Evolutionary conservation across 2,113 vertebrate genomes (phyloP).

Genomic region (Ariopsis seemanni): DNA sequence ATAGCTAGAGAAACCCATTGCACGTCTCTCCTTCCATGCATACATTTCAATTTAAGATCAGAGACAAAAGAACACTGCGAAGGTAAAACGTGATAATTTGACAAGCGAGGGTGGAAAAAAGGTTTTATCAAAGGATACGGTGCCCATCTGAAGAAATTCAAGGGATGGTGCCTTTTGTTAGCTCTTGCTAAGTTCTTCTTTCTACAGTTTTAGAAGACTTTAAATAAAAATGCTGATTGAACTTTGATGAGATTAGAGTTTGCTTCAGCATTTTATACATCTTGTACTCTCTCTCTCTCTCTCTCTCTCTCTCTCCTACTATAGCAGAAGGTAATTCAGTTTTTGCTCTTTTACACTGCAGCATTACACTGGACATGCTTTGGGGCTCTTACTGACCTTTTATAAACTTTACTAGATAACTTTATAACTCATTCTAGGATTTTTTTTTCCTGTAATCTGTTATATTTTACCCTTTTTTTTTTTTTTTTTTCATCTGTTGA

Average conservation of each 20-base stretch:
- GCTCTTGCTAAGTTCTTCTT: not conserved
- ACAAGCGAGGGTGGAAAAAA: conserved; percentile 15
- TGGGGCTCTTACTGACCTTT: conserved; percentile 31
- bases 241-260: conserved; percentile 49
- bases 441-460: conserved; percentile 28
- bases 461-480: conserved; percentile 32
- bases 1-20: not conserved
- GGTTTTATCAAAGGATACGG: conserved; percentile 35
- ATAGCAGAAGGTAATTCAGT: not conserved
- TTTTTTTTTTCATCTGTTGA: conserved; percentile 37
- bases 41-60: conserved; percentile 43
- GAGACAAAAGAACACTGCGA: conserved; percentile 37
- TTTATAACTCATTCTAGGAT: conserved; percentile 25
- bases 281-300: conserved; percentile 3
- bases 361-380: not conserved
- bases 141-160: conserved; percentile 9
- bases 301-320: not conserved
- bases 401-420: conserved; percentile 24
- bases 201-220: not conserved
- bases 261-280: conserved; percentile 26
- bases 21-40: conserved; percentile 15
- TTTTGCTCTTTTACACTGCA: not conserved
- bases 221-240: conserved; percentile 34
- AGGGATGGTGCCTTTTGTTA: conserved; percentile 44
- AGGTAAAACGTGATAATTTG: conserved; percentile 43